Percentiles rank a stretch among this genome's conserved stretches.
phyloP scores from a whole-genome alignment of 2,113 vertebrate species.

The Eulemur macaco region DNA sequence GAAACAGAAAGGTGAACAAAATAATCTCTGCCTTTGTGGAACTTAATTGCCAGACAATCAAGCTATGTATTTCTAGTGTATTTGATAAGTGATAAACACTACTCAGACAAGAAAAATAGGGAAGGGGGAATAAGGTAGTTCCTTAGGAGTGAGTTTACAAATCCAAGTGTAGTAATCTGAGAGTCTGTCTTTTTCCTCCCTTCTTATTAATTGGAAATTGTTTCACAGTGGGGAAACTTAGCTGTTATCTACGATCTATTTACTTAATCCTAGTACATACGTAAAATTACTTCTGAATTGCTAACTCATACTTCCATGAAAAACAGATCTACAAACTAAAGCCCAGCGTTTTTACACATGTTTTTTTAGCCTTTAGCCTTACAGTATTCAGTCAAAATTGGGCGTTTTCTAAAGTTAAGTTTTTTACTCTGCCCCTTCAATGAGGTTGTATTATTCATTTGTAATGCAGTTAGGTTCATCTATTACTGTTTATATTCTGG shows the following conservation, averaged over 20 bases:
- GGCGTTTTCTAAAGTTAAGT: neutral
- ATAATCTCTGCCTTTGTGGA: neutral
- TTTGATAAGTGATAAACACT: neutral
- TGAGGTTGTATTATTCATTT: neutral
- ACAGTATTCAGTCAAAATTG: neutral
- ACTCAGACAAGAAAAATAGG: neutral
- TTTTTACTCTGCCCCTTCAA: neutral
- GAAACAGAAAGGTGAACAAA: neutral
- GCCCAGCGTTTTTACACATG: neutral
- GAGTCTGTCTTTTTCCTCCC: neutral
- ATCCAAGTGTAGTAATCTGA: too few species aligned
- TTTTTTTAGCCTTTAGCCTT: neutral
- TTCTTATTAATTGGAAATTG: neutral
- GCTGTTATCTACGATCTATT: neutral
- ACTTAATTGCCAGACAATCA: neutral
- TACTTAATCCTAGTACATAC: neutral
- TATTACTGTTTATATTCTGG: neutral
- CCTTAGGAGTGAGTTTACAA: neutral
- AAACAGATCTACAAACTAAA: neutral
- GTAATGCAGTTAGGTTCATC: neutral
- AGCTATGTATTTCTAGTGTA: neutral
- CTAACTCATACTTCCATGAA: neutral
- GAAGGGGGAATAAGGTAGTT: too few species aligned
- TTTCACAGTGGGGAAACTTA: neutral
- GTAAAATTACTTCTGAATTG: neutral